phyloP scores from a whole-genome alignment of 2,797 vertebrate genomes.

The Coranthus polyacanthus region DNA sequence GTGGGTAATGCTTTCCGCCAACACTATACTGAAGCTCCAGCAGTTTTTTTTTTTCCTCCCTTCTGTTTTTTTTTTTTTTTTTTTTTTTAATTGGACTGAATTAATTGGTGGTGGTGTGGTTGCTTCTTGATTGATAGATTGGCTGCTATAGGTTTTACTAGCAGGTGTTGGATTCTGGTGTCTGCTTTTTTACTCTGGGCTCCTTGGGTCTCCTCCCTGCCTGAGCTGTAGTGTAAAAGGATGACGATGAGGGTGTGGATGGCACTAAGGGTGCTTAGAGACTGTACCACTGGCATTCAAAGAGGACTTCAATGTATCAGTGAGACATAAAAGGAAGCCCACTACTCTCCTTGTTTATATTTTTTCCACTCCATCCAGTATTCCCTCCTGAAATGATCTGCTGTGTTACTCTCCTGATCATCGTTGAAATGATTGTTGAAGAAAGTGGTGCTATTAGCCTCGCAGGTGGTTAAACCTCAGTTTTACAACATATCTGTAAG shows the following conservation, averaged over 20 bases:
- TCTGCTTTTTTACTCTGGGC: conserved; percentile 47
- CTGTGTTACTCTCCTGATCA: conserved; percentile 29
- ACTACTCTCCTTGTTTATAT: background rate
- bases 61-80: conserved; percentile 31
- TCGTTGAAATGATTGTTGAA: conserved; percentile 50
- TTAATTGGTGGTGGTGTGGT: conserved; percentile 80
- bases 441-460: conserved; percentile 76
- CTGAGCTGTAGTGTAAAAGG: conserved; percentile 56
- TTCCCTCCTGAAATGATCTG: conserved; percentile 27
- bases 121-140: conserved; percentile 52
- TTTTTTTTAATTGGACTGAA: conserved; percentile 40
- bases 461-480: conserved; percentile 46
- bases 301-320: conserved; percentile 55
- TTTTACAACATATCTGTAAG: conserved; percentile 30
- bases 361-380: conserved; percentile 22
- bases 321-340: conserved; percentile 24
- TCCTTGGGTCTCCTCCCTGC: conserved; percentile 40
- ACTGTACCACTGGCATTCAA: conserved; percentile 51
- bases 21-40: conserved; percentile 36
- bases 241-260: conserved; percentile 50
- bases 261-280: conserved; percentile 45
- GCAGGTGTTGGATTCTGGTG: conserved; percentile 66
- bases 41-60: conserved; percentile 21
- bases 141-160: conserved; percentile 46
- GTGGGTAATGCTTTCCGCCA: conserved; percentile 46